These are phyloP conservation scores for Tanypteryx hageni DNA, from an alignment of 2,888 invertebrate species.

Conservation along the genomic window DNA sequence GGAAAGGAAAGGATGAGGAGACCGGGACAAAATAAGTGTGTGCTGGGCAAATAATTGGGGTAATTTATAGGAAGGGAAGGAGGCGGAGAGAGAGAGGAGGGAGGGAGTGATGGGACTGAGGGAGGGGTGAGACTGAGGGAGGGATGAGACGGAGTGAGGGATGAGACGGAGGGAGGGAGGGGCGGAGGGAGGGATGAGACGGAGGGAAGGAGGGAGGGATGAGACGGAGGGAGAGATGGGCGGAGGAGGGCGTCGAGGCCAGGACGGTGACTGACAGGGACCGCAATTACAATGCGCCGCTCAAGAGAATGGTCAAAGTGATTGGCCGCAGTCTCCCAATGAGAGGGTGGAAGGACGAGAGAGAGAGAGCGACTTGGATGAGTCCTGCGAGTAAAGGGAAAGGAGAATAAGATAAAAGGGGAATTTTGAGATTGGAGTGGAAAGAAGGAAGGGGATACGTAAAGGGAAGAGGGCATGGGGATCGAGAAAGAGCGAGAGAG, in stretches of 20 bases:
- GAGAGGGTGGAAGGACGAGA: slow-evolving; percentile 43
- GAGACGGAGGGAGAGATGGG: not conserved
- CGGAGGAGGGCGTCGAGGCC: not conserved
- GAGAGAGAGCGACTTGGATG: not conserved
- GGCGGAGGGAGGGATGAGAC: not conserved
- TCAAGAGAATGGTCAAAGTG: slow-evolving; percentile 49
- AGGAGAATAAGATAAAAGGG: too few relatives aligned
- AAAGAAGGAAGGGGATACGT: too few relatives aligned
- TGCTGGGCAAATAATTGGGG: slow-evolving; percentile 52
- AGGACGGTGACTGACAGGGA: slow-evolving; percentile 42
- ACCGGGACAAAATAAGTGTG: not conserved
- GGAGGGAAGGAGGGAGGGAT: not conserved
- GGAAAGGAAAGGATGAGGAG: not conserved
- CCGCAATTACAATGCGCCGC: slow-evolving; percentile 53
- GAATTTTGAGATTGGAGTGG: too few relatives aligned
- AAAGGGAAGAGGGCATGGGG: not conserved
- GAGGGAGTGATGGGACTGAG: not conserved
- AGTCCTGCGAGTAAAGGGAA: too few relatives aligned
- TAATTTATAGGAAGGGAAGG: slow-evolving; percentile 53
- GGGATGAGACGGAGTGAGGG: not conserved
- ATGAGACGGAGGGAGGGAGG: not conserved
- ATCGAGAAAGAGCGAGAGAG: not conserved
- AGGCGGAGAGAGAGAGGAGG: too few relatives aligned
- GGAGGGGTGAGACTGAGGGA: not conserved
- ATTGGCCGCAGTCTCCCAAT: slow-evolving; percentile 50